Conservation (phyloP, 1,140 invertebrate species). For the Nasonia vitripennis region DNA sequence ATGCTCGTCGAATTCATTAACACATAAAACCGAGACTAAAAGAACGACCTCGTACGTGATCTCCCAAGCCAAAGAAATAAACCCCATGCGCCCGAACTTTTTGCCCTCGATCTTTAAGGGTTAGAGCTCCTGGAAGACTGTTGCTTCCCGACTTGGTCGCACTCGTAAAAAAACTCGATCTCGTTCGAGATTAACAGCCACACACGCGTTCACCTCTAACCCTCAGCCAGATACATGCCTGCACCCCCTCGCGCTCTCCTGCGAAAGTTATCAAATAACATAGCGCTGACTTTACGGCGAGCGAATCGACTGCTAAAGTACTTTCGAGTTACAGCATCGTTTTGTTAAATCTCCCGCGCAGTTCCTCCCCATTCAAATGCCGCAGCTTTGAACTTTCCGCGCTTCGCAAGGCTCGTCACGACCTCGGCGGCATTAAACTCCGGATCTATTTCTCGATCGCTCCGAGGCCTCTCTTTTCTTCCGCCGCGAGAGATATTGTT, state of each 20-base stretch:
- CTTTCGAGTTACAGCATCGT: conserved; percentile 1
- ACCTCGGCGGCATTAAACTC: conserved; percentile 29
- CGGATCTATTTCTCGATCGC: conserved; percentile 29
- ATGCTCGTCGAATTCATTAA: no score
- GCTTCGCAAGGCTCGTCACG: conserved; percentile 40
- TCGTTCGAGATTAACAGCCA: neutral
- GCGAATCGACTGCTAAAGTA: conserved; percentile 15
- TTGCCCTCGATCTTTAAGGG: no score
- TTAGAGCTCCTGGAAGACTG: neutral
- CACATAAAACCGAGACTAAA: no score
- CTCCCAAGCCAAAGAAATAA: no score
- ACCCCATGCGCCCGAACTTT: no score
- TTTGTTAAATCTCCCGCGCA: conserved; percentile 4
- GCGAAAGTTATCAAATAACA: conserved; percentile 19
- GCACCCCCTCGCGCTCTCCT: neutral
- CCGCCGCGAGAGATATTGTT: conserved; percentile 11
- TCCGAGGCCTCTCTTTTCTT: neutral
- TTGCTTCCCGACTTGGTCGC: neutral
- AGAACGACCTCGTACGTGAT: no score
- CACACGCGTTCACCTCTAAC: neutral
- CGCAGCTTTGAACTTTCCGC: conserved; percentile 4
- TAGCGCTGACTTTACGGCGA: neutral
- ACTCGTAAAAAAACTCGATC: neutral
- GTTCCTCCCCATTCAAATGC: neutral
- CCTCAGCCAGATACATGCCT: neutral